Conservation (phyloP, 2,888 invertebrate genomes). For the Lobophora halterata region DNA sequence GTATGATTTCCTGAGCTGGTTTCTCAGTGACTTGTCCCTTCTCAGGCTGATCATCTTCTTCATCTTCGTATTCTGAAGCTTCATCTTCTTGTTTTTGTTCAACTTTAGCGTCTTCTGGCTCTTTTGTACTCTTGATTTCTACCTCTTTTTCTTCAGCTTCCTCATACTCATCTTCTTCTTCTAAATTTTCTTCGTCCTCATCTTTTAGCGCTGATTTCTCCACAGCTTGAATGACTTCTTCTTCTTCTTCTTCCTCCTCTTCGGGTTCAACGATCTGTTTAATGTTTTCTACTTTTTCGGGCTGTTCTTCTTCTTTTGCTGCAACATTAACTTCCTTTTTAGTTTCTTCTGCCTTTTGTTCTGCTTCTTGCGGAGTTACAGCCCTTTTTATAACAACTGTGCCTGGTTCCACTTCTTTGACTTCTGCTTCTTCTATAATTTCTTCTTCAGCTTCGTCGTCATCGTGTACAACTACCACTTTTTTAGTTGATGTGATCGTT, state of each 20-base stretch:
- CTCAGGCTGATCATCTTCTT: constrained; percentile 7
- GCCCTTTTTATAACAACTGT: constrained; percentile 39
- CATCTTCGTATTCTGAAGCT: constrained; percentile 25
- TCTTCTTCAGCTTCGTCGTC: constrained; percentile 45
- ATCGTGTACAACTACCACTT: constrained; percentile 54
- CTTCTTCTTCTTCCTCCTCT: constrained; percentile 12
- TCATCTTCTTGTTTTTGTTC: constrained; percentile 26
- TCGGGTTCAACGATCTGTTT: constrained; percentile 8
- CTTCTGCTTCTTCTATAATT: constrained; percentile 41
- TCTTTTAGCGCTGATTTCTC: constrained; percentile 25
- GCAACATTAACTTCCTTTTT: constrained; percentile 22
- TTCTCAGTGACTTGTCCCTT: constrained; percentile 20
- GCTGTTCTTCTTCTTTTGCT: constrained; percentile 16
- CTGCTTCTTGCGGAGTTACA: constrained; percentile 22
- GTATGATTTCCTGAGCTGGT: constrained; percentile 26
- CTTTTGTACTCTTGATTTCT: constrained; percentile 4
- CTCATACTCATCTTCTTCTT: constrained; percentile 31
- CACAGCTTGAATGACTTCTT: constrained; percentile 16
- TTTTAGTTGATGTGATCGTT: constrained; percentile 55
- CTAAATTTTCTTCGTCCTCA: constrained; percentile 33
- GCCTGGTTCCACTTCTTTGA: constrained; percentile 39
- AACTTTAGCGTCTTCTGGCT: constrained; percentile 19
- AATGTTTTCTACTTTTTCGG: constrained; percentile 8
- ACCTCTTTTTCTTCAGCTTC: constrained; percentile 32
- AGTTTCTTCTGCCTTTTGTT: constrained; percentile 16